A percentile compares a stretch with the other conserved stretches of the same genome.
These are phyloP conservation scores for Thereva unica DNA, from an alignment of 2,888 invertebrate species.

Conservation along the genomic window DNA sequence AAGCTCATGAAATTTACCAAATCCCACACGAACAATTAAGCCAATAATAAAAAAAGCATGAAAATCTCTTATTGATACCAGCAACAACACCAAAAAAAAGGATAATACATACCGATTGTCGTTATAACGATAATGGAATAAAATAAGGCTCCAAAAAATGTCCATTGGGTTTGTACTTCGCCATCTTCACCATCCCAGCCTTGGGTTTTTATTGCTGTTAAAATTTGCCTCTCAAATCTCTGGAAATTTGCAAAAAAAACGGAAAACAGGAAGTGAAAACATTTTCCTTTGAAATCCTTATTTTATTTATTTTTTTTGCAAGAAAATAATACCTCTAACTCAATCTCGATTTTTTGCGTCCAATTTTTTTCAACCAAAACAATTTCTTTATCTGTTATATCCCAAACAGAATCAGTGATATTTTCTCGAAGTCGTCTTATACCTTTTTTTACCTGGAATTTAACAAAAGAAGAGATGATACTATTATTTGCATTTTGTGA, in stretches of 20 bases:
- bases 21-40: neutral
- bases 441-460: conserved; percentile 72
- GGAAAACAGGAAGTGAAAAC: neutral
- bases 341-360: conserved; percentile 62
- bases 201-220: conserved; percentile 81
- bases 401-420: conserved; percentile 80
- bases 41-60: too few species aligned
- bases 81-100: neutral
- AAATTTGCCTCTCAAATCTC: conserved; percentile 71
- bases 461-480: neutral
- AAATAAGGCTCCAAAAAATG: conserved; percentile 85
- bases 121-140: conserved; percentile 96
- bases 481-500: too few species aligned
- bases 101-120: conserved; percentile 78
- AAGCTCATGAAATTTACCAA: neutral
- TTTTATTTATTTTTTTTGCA: neutral
- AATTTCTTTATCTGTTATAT: conserved; percentile 60
- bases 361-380: conserved; percentile 77
- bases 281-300: neutral
- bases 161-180: conserved; percentile 73
- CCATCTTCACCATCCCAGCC: conserved; percentile 87
- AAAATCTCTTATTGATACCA: too few species aligned
- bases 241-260: conserved; percentile 42
- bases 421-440: conserved; percentile 73
- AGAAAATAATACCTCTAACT: neutral